Conservation (phyloP, 1,140 invertebrate genomes). For the Pteromalus puparum region DNA sequence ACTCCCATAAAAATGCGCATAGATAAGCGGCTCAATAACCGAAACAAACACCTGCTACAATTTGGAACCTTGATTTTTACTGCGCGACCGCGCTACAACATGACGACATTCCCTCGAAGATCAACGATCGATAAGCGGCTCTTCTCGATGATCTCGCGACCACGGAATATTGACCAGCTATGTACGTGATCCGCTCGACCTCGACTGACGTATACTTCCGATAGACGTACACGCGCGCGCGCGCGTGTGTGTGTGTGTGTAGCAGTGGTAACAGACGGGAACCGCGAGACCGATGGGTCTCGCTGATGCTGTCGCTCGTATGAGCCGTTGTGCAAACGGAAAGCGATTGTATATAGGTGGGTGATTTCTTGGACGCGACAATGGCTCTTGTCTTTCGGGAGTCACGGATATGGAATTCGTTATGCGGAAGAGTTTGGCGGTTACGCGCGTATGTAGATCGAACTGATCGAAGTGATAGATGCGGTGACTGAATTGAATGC, state of each 20-base stretch:
- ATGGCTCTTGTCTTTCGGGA: background rate
- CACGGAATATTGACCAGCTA: background rate
- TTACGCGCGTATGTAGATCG: too few species aligned
- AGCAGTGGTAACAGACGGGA: background rate
- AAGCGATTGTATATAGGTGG: background rate
- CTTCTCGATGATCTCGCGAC: background rate
- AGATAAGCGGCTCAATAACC: background rate
- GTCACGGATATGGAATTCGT: too few species aligned
- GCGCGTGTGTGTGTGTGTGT: too few species aligned
- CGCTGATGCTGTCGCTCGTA: background rate
- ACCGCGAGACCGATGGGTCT: background rate
- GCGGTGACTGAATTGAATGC: too few species aligned
- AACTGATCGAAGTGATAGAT: too few species aligned
- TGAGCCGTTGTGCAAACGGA: background rate
- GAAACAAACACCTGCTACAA: slow-evolving; percentile 5
- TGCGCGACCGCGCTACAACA: background rate
- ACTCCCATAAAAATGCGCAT: too few species aligned
- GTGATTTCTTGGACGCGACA: background rate
- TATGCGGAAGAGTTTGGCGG: too few species aligned
- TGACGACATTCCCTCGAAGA: background rate
- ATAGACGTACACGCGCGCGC: background rate
- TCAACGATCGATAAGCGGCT: background rate
- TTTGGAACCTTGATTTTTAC: background rate
- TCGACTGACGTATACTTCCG: background rate
- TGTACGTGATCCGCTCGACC: background rate